Evolutionary conservation across 1,140 invertebrate genomes (phyloP), one percentile per base, ranked within the genome.

Genomic region (Heliconius congener): DNA sequence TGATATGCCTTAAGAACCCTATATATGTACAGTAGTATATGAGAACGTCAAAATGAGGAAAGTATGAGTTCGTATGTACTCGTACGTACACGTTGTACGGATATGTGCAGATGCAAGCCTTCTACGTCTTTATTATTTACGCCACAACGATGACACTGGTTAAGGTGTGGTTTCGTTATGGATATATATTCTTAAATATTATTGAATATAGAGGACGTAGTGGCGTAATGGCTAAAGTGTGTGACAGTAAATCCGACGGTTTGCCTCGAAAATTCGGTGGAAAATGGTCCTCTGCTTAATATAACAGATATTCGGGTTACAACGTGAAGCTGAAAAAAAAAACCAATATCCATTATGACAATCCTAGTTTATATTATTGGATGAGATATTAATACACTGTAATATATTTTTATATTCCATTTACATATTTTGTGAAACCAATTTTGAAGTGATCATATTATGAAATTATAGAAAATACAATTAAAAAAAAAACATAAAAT

Each of bases 101-200:
- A 72, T 83, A 81, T 75, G 80, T 81, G 76, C 80, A 81, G 73
- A 81, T 81, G 80, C 80, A 81, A 76, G 79, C 42, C 73, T 81
- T 81, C 66, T 71, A 72, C 74, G 77, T 79, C 77, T 79, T 79
- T 83, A 83, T 83, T 83, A 83, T 81, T 81, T 81, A 83, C 80
- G 77, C 80, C 75, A 76, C 76, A 81, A 81, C 82, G 77, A 81
- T 71, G 80, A 81, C 80, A 83, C 74, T 70, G 52, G 34, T 73
- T 78, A 78, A 83, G 74, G 74, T 78, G 8, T 16, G 3, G 55
- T 78, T 78, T 77, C 42, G 37, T 34, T 60, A 18, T 18, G 27
- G 37, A 2, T 8, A 9, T 23, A 8, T 57, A 57, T 11, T 57
- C n/a, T 57, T 6, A 9, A 57, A 23, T 3, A 23, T 9, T 52